These are phyloP conservation scores for Tonatia bakeri DNA, from an alignment of 2,113 vertebrate genomes.

Conservation along the genomic window DNA sequence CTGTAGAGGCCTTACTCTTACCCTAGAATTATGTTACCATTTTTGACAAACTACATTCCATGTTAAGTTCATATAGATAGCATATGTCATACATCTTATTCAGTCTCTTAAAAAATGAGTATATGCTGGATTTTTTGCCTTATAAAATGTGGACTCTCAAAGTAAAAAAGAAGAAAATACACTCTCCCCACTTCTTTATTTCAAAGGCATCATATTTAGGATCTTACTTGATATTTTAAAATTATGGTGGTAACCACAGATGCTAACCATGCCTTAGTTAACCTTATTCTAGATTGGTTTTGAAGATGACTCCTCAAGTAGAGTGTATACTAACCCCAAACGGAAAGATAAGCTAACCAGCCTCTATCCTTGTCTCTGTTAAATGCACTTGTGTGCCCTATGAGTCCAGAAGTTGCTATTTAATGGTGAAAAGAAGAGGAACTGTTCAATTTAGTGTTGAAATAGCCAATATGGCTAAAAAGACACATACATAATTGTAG, in stretches of 20 bases:
- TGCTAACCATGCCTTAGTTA: background rate
- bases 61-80: background rate
- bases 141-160: background rate
- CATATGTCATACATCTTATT: background rate
- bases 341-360: background rate
- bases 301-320: conserved; percentile 21
- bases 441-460: background rate
- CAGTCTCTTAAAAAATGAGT: background rate
- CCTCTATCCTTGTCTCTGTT: background rate
- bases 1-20: background rate
- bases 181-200: background rate
- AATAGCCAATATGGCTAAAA: background rate
- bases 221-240: background rate
- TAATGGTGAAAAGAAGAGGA: background rate
- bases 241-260: background rate
- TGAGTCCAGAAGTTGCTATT: background rate
- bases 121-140: background rate
- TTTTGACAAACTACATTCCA: background rate
- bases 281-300: background rate
- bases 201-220: background rate
- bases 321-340: background rate
- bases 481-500: conserved; percentile 8
- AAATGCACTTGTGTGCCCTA: background rate
- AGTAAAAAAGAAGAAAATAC: background rate
- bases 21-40: background rate